Percentiles rank a stretch among this genome's conserved stretches.
These are phyloP conservation scores for Brachionus rubens DNA, from an alignment of 1,140 invertebrate species.

Conservation along the genomic window DNA sequence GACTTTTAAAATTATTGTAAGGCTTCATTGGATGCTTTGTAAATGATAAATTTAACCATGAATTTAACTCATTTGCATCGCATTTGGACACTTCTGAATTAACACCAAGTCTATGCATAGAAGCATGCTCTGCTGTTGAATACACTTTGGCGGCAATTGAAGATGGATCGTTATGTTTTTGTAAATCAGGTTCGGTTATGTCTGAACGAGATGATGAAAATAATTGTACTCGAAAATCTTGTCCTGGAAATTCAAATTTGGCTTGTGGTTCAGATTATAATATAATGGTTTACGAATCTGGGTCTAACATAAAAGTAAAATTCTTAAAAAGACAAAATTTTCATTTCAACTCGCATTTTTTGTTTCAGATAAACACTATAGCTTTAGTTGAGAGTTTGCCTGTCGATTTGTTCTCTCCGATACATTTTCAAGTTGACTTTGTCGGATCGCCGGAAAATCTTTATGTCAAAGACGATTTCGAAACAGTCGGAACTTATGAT, in stretches of 20 bases:
- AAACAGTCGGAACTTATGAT: not conserved
- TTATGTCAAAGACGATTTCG: not conserved
- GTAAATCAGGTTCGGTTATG: not conserved
- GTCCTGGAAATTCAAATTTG: not conserved
- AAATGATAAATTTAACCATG: constrained; percentile 1
- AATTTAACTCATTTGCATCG: constrained; percentile 13
- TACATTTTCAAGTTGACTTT: constrained; percentile 4
- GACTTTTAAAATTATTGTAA: too few species aligned
- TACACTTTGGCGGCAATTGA: constrained; percentile 22
- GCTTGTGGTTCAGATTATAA: not conserved
- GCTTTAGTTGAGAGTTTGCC: not conserved
- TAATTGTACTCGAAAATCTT: not conserved
- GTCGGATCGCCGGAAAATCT: not conserved
- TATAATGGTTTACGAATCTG: constrained; percentile 9
- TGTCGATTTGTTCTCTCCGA: not conserved
- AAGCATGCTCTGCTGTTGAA: constrained; percentile 9
- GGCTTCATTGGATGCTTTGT: not conserved
- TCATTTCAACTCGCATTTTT: not conserved
- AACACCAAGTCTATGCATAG: not conserved
- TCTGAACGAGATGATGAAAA: not conserved
- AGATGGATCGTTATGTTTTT: constrained; percentile 36
- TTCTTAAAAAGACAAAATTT: not conserved
- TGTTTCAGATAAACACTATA: not conserved
- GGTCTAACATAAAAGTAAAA: not conserved
- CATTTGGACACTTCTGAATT: not conserved